Conservation (phyloP, 2,113 vertebrate genomes). For the Cathartes aura region DNA sequence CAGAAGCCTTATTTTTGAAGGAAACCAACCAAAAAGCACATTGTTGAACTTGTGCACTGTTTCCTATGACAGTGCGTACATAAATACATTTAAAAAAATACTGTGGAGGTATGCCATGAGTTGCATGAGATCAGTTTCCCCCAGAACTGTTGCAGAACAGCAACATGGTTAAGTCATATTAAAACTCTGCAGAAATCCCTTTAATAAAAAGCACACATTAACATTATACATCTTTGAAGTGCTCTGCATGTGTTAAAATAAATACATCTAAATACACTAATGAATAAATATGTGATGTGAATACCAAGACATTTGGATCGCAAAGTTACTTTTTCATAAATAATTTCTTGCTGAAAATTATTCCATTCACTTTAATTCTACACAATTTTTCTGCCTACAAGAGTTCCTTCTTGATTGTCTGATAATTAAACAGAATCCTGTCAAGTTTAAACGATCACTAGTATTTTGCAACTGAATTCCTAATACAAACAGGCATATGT, state of each 20-base stretch:
- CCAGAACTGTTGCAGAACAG: background rate
- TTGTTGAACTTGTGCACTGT: background rate
- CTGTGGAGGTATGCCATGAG: background rate
- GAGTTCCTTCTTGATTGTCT: background rate
- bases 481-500: background rate
- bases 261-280: background rate
- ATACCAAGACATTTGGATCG: background rate
- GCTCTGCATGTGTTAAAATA: background rate
- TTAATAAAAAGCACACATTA: background rate
- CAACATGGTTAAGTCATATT: background rate
- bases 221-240: background rate
- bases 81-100: background rate
- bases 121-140: background rate
- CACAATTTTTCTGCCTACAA: background rate
- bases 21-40: background rate
- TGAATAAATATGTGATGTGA: background rate
- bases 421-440: background rate
- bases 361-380: background rate
- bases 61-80: background rate
- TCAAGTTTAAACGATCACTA: background rate
- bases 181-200: background rate
- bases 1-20: background rate
- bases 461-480: conserved; percentile 12
- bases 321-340: background rate
- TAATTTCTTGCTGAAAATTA: background rate